Conservation (phyloP, 2,113 vertebrate species). For the Anser cygnoides region DNA sequence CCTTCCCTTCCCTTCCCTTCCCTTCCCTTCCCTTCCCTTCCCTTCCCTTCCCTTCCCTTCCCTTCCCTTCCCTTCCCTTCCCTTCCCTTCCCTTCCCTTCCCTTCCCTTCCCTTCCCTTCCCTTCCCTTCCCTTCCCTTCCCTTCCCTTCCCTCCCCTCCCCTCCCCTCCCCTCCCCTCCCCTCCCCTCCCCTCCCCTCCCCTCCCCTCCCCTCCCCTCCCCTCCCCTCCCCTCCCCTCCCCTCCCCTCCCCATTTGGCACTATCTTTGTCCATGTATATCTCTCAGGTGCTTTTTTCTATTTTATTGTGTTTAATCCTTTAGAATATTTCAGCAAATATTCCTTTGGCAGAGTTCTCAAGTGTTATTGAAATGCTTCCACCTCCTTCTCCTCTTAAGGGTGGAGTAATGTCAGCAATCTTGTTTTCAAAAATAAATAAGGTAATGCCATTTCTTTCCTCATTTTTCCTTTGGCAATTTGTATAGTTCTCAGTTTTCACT, state of each 20-base stretch:
- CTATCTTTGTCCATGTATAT: background rate
- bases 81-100: no score
- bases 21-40: no score
- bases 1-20: no score
- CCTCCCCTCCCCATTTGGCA: no score
- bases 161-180: background rate
- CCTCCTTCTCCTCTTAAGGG: background rate
- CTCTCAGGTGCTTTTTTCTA: background rate
- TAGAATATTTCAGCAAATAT: background rate
- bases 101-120: background rate
- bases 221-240: background rate
- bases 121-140: no score
- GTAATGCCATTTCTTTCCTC: background rate
- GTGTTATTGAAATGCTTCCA: slow-evolving; percentile 20
- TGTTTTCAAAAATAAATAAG: background rate
- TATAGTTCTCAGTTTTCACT: background rate
- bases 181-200: background rate
- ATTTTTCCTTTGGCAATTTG: background rate
- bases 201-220: background rate
- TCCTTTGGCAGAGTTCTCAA: background rate
- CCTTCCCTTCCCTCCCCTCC: background rate
- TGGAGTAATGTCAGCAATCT: background rate
- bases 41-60: no score
- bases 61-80: no score
- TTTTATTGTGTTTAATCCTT: background rate